Evolutionary conservation across 2,113 vertebrate species (phyloP).

Genomic region (Sciurus niger): DNA sequence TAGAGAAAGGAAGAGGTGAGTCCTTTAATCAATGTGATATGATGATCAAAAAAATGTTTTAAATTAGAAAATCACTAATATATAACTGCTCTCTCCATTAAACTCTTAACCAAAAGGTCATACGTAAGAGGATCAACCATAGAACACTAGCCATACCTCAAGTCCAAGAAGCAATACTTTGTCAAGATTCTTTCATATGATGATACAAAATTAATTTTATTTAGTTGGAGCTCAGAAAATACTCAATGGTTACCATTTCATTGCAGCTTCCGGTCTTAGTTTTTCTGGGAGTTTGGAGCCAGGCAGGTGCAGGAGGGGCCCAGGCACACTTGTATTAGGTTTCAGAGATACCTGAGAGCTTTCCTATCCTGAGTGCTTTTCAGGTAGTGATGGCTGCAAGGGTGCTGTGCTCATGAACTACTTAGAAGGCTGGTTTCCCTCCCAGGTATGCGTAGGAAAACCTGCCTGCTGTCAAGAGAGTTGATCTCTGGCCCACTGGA

Average conservation of each 20-base stretch:
- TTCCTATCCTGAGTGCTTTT: not conserved
- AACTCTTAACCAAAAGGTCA: not conserved
- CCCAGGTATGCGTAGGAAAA: not conserved
- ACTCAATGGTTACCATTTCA: not conserved
- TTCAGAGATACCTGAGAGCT: not conserved
- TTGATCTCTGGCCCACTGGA: not conserved
- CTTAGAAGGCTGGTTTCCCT: not conserved
- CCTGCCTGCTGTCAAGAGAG: not conserved
- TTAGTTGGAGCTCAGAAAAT: conserved; percentile 57
- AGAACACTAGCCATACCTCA: not conserved
- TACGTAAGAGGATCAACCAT: not conserved
- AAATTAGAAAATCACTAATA: not conserved
- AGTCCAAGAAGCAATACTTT: not conserved
- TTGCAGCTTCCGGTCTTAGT: not conserved
- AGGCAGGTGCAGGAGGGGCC: not conserved
- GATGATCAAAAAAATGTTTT: conserved; percentile 7
- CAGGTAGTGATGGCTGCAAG: not conserved
- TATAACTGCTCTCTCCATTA: not conserved
- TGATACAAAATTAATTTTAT: conserved; percentile 18
- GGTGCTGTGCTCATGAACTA: not conserved
- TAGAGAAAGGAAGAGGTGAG: not conserved
- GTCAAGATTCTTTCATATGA: conserved; percentile 29
- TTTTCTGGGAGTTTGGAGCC: not conserved
- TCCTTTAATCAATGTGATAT: not conserved
- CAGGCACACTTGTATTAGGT: not conserved